A percentile compares a stretch with the other conserved stretches of the same genome.
Evolutionary conservation across 2,888 invertebrate species (phyloP).

Genomic region (Pammene aurita): DNA sequence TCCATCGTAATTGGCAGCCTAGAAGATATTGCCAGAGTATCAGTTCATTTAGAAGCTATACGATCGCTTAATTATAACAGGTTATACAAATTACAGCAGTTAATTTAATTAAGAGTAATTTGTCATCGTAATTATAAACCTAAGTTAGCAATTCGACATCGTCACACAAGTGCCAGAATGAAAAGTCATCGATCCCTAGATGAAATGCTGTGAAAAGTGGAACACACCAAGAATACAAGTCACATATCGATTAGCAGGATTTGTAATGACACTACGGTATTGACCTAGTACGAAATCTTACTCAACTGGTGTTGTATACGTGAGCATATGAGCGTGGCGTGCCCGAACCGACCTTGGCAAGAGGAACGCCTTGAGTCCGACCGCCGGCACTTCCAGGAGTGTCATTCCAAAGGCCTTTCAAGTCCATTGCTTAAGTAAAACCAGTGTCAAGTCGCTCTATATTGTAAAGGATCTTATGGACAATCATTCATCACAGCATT

Average conservation of each 20-base stretch:
- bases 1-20: neutral
- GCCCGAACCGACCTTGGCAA: slow-evolving; percentile 45
- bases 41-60: slow-evolving; percentile 9
- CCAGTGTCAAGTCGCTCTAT: neutral
- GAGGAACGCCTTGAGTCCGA: slow-evolving; percentile 48
- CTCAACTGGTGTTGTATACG: slow-evolving; percentile 38
- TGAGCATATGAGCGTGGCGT: slow-evolving; percentile 41
- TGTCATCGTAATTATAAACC: slow-evolving; percentile 15
- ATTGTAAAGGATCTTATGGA: neutral
- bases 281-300: slow-evolving; percentile 39
- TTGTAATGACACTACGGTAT: slow-evolving; percentile 21
- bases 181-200: slow-evolving; percentile 1
- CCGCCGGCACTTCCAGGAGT: slow-evolving; percentile 41
- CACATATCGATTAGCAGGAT: neutral
- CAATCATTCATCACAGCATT: neutral
- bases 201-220: neutral
- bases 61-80: slow-evolving; percentile 24
- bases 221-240: too few relatives aligned
- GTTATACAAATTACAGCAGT: slow-evolving; percentile 14
- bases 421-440: neutral
- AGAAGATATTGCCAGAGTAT: neutral
- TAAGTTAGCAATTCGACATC: slow-evolving; percentile 5
- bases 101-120: slow-evolving; percentile 5
- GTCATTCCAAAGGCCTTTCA: neutral
- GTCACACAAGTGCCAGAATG: too few relatives aligned